Base-by-base conservation (phyloP, 2,888 invertebrate species). In the Drosophila eohydei region DNA sequence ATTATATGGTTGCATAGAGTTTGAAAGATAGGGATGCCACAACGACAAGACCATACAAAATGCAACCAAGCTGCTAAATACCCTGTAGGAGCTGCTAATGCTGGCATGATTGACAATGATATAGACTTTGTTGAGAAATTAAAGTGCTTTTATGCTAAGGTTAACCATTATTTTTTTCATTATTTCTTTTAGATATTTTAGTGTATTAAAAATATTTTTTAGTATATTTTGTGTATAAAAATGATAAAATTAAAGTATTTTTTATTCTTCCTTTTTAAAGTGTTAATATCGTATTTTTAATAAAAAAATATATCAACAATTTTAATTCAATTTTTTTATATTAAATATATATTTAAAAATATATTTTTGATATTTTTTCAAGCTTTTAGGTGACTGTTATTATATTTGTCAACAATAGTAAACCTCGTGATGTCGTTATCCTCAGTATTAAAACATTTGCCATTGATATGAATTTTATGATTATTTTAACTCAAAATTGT, bases 1-100 rank as follows among this genome's bases (percentile, higher is more conserved):
- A 90, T 86, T 86, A 88, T 90, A 74, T 78, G 83, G 69, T 34
- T 67, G 76, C 80, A 83, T 50, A 75, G 80, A 80, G 80, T 63
- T 71, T 75, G 69, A 75, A 73, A 76, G 72, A 83, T 76, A 66
- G 64, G 59, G 70, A 55, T 69, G 65, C 51, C 59, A 62, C 41
- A 75, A 69, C 58, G 74, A 69, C 64, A 60, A 43, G 78, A 67
- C 50, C 79, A 66, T 56, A 69, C 79, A 57, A 71, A 75, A 71
- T 59, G 71, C 65, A 63, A 43, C 58, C 58, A 50, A 46, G 48
- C 74, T 58, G 41, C 14, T 34, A 41, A 26, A 71, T 85, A 74
- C 79, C 55, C 74, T 71, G 56, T 44, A 69, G 3, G 8, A 14
- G 0, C 3, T 21, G 50, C 0, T 2, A 2, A 21, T 16, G 12